These are phyloP conservation scores for Andrena minutula DNA, from an alignment of 2,888 invertebrate species.

Conservation along the genomic window DNA sequence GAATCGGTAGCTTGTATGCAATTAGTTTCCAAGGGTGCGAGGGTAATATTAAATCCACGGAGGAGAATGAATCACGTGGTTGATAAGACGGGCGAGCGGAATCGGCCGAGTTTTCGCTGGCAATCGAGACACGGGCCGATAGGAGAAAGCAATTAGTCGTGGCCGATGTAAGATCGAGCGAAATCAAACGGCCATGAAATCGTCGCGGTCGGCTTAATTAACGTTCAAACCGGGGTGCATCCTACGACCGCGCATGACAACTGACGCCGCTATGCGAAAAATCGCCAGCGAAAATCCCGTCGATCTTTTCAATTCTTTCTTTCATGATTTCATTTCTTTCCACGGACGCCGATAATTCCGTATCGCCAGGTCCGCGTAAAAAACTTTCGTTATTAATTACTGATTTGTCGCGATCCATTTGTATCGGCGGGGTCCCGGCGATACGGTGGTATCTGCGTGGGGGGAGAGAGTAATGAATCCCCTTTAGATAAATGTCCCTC, in stretches of 20 bases:
- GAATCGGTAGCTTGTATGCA: not conserved
- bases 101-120: slow-evolving; percentile 34
- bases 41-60: slow-evolving; percentile 4
- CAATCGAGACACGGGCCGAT: slow-evolving; percentile 17
- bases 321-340: not conserved
- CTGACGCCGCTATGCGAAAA: not conserved
- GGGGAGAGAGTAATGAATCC: slow-evolving; percentile 19
- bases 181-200: slow-evolving; percentile 40
- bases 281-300: no score
- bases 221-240: slow-evolving; percentile 1
- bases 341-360: not conserved
- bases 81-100: slow-evolving; percentile 45
- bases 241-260: no score
- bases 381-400: slow-evolving; percentile 40
- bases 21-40: not conserved
- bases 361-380: slow-evolving; percentile 2
- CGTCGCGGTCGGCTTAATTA: slow-evolving; percentile 16
- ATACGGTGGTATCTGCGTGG: not conserved
- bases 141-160: slow-evolving; percentile 56
- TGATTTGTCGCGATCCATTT: slow-evolving; percentile 35
- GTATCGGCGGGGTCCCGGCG: not conserved
- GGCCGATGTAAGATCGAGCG: slow-evolving; percentile 47
- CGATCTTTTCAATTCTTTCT: not conserved
- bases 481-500: slow-evolving; percentile 26
- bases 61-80: slow-evolving; percentile 13